Evolutionary conservation across 1,140 invertebrate genomes (phyloP).

Genomic region (Leguminivora glycinivorella): DNA sequence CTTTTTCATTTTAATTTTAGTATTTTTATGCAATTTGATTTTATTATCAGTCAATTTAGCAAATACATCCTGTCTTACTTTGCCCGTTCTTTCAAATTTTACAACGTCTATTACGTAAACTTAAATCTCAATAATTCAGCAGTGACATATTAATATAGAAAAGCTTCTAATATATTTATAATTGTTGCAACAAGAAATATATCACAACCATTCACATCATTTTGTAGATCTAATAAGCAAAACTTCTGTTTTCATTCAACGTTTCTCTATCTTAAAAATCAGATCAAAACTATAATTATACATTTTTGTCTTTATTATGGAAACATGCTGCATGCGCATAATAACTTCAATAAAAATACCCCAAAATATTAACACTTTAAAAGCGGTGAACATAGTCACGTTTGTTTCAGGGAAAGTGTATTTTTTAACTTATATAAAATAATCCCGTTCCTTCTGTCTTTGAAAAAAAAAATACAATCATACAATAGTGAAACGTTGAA

Average conservation of each 20-base stretch:
- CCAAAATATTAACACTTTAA: no score
- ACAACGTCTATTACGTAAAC: not conserved
- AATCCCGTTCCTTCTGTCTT: no score
- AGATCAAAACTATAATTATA: no score
- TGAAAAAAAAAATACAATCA: not conserved
- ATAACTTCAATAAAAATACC: no score
- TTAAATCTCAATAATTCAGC: not conserved
- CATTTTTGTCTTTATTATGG: no score
- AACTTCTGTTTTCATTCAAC: not conserved
- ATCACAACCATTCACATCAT: conserved; percentile 70
- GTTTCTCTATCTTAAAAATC: no score
- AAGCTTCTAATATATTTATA: conserved; percentile 32
- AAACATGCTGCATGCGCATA: no score
- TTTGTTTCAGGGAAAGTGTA: no score
- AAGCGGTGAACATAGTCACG: no score
- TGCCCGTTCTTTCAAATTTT: not conserved
- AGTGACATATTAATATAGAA: conserved; percentile 19
- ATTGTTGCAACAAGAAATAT: conserved; percentile 51
- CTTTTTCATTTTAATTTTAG: no score
- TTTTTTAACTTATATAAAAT: no score
- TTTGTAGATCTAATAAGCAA: conserved; percentile 12
- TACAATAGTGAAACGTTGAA: not conserved
- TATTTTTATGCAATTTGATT: no score
- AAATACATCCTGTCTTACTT: not conserved
- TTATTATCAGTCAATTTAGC: not conserved